These are phyloP conservation scores for Pachymerium ferrugineum DNA, from an alignment of 2,888 invertebrate species.

Conservation along the genomic window DNA sequence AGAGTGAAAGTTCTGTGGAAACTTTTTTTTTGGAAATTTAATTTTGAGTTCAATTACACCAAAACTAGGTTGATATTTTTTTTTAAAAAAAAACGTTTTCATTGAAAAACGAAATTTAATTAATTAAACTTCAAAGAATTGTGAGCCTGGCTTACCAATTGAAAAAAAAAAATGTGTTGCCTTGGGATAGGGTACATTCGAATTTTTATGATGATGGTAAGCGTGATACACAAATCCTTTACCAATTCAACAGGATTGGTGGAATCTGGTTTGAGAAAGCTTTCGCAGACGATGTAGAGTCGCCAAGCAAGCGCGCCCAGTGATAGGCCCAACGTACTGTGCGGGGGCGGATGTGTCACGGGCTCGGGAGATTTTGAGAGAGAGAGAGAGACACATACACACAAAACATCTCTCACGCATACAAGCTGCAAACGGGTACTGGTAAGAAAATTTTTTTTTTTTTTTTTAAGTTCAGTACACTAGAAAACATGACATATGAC, in stretches of 20 bases:
- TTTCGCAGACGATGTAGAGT: not conserved
- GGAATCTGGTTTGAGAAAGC: not conserved
- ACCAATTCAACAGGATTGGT: slow-evolving; percentile 10
- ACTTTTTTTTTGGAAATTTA: too few species aligned
- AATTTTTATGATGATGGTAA: not conserved
- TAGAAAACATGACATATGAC: too few species aligned
- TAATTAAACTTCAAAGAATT: too few species aligned
- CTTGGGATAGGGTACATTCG: too few species aligned
- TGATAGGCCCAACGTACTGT: slow-evolving; percentile 11
- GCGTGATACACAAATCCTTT: not conserved
- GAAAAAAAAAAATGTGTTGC: too few species aligned
- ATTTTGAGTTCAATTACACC: too few species aligned
- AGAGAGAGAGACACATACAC: not conserved
- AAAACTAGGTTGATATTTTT: too few species aligned
- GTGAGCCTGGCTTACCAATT: too few species aligned
- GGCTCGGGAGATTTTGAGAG: not conserved
- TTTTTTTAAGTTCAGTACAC: not conserved
- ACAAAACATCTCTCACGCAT: not conserved
- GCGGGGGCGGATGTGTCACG: slow-evolving; percentile 14
- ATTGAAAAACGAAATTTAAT: too few species aligned
- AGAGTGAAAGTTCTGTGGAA: too few species aligned
- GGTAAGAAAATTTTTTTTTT: not conserved
- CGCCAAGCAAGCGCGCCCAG: not conserved
- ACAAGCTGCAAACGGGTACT: not conserved
- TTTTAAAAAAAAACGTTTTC: too few species aligned